Conservation (phyloP, 2,888 invertebrate species). For the Watsonalla binaria region DNA sequence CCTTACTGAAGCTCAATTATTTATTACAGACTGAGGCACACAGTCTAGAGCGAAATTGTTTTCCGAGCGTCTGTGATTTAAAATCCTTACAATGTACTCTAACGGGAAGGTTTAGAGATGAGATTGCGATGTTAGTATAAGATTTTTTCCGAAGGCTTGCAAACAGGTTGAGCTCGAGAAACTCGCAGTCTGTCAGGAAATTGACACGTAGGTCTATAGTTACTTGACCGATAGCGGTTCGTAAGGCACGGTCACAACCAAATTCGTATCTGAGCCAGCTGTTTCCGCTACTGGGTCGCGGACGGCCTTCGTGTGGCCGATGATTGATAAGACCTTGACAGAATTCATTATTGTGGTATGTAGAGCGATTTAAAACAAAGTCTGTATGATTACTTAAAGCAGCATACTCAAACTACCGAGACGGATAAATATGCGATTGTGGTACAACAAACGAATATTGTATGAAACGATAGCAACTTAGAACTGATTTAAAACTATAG, state of each 20-base stretch:
- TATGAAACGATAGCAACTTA: too few relatives aligned
- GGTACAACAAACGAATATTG: too few relatives aligned
- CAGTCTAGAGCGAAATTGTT: slow-evolving; percentile 70
- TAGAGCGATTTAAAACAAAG: background rate
- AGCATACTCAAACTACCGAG: too few relatives aligned
- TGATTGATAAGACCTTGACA: background rate
- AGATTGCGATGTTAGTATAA: slow-evolving; percentile 30
- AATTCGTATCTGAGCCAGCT: background rate
- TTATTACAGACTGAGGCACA: slow-evolving; percentile 33
- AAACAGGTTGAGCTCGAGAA: slow-evolving; percentile 64
- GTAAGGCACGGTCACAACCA: background rate
- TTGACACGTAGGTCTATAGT: slow-evolving; percentile 41
- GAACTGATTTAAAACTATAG: too few relatives aligned
- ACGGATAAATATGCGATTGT: too few relatives aligned
- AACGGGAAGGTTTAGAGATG: slow-evolving; percentile 33
- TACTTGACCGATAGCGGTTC: slow-evolving; percentile 46
- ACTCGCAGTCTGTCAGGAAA: slow-evolving; percentile 55
- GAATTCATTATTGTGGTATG: background rate
- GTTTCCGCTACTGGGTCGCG: background rate
- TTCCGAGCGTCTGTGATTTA: slow-evolving; percentile 39
- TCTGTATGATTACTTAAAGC: too few relatives aligned
- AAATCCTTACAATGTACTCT: slow-evolving; percentile 40
- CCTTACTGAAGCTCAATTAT: slow-evolving; percentile 58
- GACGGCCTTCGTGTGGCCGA: background rate
- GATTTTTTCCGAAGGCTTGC: slow-evolving; percentile 40